phyloP scores from a whole-genome alignment of 2,888 invertebrate genomes.

The Galeruca laticollis region DNA sequence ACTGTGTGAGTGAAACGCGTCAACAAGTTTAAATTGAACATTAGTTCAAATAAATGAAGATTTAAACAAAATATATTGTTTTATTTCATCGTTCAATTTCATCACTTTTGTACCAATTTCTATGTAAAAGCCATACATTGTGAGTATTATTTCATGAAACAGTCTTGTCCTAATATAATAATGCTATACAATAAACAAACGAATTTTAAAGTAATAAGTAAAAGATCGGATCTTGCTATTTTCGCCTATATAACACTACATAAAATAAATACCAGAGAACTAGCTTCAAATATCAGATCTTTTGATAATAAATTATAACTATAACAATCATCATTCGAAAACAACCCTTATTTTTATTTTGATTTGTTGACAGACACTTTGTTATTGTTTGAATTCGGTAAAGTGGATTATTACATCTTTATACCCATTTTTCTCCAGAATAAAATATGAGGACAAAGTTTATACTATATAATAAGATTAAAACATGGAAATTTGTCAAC shows the following conservation, averaged over 20 bases:
- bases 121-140: no score
- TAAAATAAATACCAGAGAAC: slow-evolving; percentile 14
- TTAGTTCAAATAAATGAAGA: no score
- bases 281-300: slow-evolving; percentile 17
- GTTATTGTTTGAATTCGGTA: slow-evolving; percentile 4
- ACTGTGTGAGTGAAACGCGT: no score
- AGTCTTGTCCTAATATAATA: no score
- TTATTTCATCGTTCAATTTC: no score
- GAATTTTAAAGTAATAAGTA: no score
- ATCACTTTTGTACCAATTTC: no score
- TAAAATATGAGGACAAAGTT: background rate
- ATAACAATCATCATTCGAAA: slow-evolving; percentile 17
- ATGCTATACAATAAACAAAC: no score
- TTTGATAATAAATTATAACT: slow-evolving; percentile 6
- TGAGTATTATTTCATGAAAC: no score
- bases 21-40: no score
- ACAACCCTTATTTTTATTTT: slow-evolving; percentile 8
- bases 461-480: background rate
- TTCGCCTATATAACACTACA: background rate
- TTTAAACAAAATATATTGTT: no score
- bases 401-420: background rate
- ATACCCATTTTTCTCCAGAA: background rate
- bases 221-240: background rate
- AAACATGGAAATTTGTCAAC: no score
- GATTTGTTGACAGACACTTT: slow-evolving; percentile 17